Conservation (phyloP, 2,113 vertebrate species). For the Zapornia atra region DNA sequence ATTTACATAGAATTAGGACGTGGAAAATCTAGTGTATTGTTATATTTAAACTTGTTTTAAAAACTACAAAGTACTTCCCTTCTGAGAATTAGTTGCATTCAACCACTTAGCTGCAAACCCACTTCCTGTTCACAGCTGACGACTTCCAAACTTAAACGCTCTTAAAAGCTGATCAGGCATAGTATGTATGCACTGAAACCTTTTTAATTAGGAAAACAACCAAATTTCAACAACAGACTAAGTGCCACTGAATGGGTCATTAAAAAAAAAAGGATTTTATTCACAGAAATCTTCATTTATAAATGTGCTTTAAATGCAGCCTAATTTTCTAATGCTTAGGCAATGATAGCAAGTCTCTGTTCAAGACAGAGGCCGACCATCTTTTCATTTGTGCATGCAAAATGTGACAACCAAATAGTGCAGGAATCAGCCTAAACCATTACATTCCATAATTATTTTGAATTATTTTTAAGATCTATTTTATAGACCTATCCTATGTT, state of each 20-base stretch:
- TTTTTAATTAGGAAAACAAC: neutral
- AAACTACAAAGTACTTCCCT: constrained; percentile 72
- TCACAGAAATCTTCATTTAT: neutral
- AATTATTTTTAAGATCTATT: neutral
- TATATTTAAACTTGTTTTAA: constrained; percentile 4
- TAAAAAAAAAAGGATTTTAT: neutral
- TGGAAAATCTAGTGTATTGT: neutral
- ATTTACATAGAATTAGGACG: neutral
- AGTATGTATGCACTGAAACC: neutral
- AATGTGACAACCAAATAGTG: neutral
- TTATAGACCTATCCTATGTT: neutral
- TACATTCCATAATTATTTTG: neutral
- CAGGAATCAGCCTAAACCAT: neutral
- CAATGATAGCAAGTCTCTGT: neutral
- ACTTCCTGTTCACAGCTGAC: constrained; percentile 72
- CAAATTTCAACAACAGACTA: neutral
- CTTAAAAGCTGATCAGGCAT: neutral
- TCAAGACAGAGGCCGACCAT: neutral
- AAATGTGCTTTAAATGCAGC: neutral
- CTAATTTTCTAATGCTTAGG: neutral
- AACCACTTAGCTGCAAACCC: constrained; percentile 61
- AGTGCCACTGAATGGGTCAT: neutral
- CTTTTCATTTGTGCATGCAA: neutral
- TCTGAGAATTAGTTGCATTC: constrained; percentile 75
- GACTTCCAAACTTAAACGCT: neutral